Evolutionary conservation across 1,140 invertebrate species (phyloP).

Genomic region (Drosophila takahashii): DNA sequence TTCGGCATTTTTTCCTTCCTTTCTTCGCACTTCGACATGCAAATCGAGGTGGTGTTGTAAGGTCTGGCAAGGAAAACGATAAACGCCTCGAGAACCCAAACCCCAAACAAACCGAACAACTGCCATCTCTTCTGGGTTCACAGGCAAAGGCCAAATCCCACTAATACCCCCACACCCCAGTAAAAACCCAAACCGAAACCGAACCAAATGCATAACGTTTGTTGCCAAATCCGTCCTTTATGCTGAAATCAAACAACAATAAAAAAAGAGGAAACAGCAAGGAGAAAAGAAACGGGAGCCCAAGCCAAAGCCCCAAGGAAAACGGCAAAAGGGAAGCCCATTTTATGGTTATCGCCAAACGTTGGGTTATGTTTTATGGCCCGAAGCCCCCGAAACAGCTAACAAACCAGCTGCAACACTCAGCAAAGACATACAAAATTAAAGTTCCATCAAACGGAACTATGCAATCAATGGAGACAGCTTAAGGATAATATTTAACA

Average conservation of each 20-base stretch:
- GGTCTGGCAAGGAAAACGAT: constrained; percentile 46
- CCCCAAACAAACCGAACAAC: constrained; percentile 30
- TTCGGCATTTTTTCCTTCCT: constrained; percentile 20
- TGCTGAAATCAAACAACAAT: constrained; percentile 78
- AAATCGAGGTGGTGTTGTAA: constrained; percentile 51
- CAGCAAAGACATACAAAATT: constrained; percentile 26
- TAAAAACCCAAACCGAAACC: constrained; percentile 9
- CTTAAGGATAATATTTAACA: neutral
- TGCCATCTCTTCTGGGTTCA: constrained; percentile 15
- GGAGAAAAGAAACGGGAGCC: constrained; percentile 23
- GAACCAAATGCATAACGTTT: constrained; percentile 70
- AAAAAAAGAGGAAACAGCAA: constrained; percentile 51
- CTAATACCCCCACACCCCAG: constrained; percentile 52
- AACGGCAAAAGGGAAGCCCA: constrained; percentile 40
- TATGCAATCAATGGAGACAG: constrained; percentile 11
- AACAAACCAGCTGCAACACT: constrained; percentile 7
- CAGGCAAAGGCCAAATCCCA: constrained; percentile 54
- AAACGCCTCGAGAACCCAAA: constrained; percentile 57
- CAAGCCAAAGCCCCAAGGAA: constrained; percentile 16
- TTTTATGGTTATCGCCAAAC: constrained; percentile 68
- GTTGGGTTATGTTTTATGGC: constrained; percentile 71
- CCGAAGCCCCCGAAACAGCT: neutral
- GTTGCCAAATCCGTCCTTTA: constrained; percentile 72
- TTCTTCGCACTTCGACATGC: constrained; percentile 60
- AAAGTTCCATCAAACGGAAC: constrained; percentile 35